Conservation (phyloP, 2,113 vertebrate species). For the Morone chrysops region DNA sequence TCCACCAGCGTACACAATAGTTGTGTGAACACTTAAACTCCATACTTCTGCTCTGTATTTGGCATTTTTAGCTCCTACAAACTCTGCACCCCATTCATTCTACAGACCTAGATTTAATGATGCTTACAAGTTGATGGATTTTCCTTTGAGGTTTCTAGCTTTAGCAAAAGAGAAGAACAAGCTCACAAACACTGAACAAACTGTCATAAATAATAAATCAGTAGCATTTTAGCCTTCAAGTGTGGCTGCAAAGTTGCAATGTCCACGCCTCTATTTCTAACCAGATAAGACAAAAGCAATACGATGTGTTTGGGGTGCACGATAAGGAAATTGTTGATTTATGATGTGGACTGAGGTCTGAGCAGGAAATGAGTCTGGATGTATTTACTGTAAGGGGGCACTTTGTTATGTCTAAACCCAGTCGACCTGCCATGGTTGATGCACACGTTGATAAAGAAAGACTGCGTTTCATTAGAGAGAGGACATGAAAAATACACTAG, state of each 20-base stretch:
- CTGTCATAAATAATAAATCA: not conserved
- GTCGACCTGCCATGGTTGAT: slow-evolving; percentile 52
- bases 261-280: too few relatives aligned
- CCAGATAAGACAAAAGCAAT: slow-evolving; percentile 13
- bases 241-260: not conserved
- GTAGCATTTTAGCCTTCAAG: not conserved
- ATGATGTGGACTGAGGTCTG: slow-evolving; percentile 24
- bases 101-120: slow-evolving; percentile 14
- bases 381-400: slow-evolving; percentile 12
- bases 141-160: not conserved
- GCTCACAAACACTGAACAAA: not conserved
- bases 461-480: not conserved
- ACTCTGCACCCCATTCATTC: not conserved
- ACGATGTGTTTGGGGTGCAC: slow-evolving; percentile 1
- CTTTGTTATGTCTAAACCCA: slow-evolving; percentile 63
- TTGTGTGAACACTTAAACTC: too few relatives aligned
- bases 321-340: slow-evolving; percentile 55
- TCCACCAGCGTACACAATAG: too few relatives aligned
- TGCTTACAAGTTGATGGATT: not conserved
- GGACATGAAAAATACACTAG: not conserved
- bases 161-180: not conserved
- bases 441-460: slow-evolving; percentile 13
- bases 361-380: slow-evolving; percentile 66
- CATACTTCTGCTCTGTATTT: not conserved
- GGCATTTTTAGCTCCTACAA: not conserved